Evolutionary conservation across 2,888 invertebrate genomes (phyloP).

Genomic region (Zonitis immaculata): DNA sequence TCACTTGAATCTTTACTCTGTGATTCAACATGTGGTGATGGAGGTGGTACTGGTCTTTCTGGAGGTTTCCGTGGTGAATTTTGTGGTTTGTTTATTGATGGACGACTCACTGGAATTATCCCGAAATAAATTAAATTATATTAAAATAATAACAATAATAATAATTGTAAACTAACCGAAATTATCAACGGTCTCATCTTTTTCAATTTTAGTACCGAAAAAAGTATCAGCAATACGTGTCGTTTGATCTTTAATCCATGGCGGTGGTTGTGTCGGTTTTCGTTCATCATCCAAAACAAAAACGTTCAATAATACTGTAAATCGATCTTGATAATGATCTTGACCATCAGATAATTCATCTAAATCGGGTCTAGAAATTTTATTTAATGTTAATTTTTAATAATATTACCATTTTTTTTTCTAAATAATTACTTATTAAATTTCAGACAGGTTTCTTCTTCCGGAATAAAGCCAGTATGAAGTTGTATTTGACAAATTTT

Average conservation of each 20-base stretch:
- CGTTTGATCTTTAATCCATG: conserved; percentile 70
- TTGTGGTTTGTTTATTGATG: conserved; percentile 33
- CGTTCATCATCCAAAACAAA: conserved; percentile 67
- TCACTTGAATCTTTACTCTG: conserved; percentile 35
- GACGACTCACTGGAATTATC: conserved; percentile 48
- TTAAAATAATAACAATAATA: conserved; percentile 19
- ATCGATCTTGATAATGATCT: conserved; percentile 64
- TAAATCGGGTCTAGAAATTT: conserved; percentile 66
- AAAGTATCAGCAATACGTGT: conserved; percentile 56
- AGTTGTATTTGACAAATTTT: conserved; percentile 85
- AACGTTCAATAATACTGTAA: conserved; percentile 64
- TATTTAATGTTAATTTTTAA: conserved; percentile 6
- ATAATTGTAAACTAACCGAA: conserved; percentile 61
- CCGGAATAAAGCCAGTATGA: conserved; percentile 80
- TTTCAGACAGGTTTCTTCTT: conserved; percentile 68
- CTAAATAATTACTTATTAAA: conserved; percentile 38
- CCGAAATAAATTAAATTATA: conserved; percentile 5
- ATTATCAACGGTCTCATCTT: conserved; percentile 78
- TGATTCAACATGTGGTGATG: conserved; percentile 25
- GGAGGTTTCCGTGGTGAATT: conserved; percentile 42
- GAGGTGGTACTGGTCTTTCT: conserved; percentile 41
- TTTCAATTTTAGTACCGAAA: conserved; percentile 73
- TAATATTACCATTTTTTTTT: neutral
- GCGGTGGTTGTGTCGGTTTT: conserved; percentile 62
- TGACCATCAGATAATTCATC: conserved; percentile 71